phyloP scores from a whole-genome alignment of 2,888 invertebrate genomes.

The Atrina japonica region DNA sequence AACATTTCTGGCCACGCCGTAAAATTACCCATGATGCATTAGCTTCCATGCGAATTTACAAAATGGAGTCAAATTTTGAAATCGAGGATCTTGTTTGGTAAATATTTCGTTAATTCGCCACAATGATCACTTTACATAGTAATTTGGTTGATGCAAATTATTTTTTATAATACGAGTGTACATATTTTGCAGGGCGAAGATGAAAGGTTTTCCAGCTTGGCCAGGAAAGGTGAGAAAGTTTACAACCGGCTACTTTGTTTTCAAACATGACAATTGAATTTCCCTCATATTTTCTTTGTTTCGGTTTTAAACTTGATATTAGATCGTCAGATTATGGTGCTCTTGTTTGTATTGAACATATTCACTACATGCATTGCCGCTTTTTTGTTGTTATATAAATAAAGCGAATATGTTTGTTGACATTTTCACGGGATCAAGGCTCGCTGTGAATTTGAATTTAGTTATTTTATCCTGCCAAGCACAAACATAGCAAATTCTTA shows the following conservation, averaged over 20 bases:
- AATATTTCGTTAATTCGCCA: constrained; percentile 69
- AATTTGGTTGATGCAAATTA: background rate
- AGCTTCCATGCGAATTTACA: constrained; percentile 55
- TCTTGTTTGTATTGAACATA: no score
- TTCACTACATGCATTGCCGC: no score
- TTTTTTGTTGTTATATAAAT: no score
- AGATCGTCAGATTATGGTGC: no score
- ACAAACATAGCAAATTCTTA: no score
- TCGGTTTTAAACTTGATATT: no score
- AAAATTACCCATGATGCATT: constrained; percentile 57
- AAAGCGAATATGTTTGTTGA: no score
- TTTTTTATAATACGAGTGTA: constrained; percentile 17
- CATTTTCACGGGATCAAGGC: no score
- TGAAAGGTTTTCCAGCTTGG: constrained; percentile 98
- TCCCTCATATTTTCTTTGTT: background rate
- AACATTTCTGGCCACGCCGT: constrained; percentile 49
- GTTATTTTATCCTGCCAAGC: no score
- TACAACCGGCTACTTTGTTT: background rate
- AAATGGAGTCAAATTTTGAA: constrained; percentile 85
- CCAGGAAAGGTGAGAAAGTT: constrained; percentile 92
- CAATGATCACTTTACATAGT: background rate
- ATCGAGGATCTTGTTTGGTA: constrained; percentile 88
- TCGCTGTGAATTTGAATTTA: no score
- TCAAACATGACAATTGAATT: no score
- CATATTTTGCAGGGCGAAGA: constrained; percentile 92